Evolutionary conservation across 2,888 invertebrate species (phyloP), one percentile per base, ranked within the genome.

Genomic region (Cryptus viduatorius): DNA sequence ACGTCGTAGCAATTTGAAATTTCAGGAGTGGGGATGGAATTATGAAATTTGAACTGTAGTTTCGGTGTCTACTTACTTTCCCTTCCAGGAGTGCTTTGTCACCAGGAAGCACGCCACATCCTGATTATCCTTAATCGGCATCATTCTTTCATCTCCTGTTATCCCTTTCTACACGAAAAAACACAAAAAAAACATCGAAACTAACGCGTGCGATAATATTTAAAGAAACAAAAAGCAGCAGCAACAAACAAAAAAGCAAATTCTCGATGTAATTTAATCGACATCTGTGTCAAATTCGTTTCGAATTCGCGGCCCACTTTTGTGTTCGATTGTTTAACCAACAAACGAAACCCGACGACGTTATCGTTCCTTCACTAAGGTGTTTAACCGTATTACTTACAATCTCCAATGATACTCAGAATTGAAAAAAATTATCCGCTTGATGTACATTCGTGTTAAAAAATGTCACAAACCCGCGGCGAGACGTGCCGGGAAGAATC

Each of bases 71-170:
- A 94, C 96, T 95, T 94, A 97, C 97, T 98, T 99, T 94, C 99
- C 99, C 94, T 98, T 99, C 99, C 99, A 99, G 37, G 98, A 98
- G 94, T 99, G 98, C 94, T 99, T 99, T 48, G 98, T 98, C 92
- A 99, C 98, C 92, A 98, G 96, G 95, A 98, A 99, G 93, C 99
- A 99, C 88, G 98, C 98, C 93, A 99, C 96, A 96, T 99, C 99
- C 92, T 97, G 96, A 95, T 99, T 99, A 94, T 98, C 98, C 95
- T 97, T 97, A 93, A 98, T 94, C 89, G 96, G 96, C 95, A 96
- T 96, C 96, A 96, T 97, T 94, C 95, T 96, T 93, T 94, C 95
- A 95, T 95, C 89, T 94, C 95, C 94, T 44, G 37, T 64, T 61
- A 31, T 61, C 29, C 29, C 61, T 61, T 61, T 61, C 61, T 29